These are phyloP conservation scores for Pandemis corylana DNA, from an alignment of 2,888 invertebrate genomes.

Conservation along the genomic window DNA sequence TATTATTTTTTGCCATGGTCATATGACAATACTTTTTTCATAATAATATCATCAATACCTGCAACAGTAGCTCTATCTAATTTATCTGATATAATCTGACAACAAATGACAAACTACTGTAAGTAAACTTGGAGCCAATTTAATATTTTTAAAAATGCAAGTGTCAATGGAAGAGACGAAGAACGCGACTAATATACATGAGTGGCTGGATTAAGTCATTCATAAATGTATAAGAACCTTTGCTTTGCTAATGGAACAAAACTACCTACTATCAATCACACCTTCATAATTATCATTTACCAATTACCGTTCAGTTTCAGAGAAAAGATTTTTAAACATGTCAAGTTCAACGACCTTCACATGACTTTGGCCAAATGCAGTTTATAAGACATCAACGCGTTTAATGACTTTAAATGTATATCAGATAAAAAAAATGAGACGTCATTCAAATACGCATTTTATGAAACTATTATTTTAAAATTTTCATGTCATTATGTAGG, in stretches of 20 bases:
- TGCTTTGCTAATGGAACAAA: neutral
- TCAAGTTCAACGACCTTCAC: conserved; percentile 11
- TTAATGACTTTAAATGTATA: neutral
- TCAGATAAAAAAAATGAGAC: neutral
- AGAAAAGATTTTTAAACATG: neutral
- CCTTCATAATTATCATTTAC: neutral
- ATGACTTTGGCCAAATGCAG: conserved; percentile 4
- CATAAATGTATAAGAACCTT: neutral
- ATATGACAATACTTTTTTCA: too few species aligned
- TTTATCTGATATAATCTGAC: too few species aligned
- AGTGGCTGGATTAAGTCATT: neutral
- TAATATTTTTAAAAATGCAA: too few species aligned
- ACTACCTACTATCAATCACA: neutral
- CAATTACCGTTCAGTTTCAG: neutral
- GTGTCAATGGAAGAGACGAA: too few species aligned
- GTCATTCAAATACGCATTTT: neutral
- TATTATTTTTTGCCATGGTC: too few species aligned
- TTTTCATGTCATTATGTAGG: neutral
- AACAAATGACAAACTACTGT: too few species aligned
- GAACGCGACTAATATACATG: too few species aligned
- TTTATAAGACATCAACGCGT: conserved; percentile 5
- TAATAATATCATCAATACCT: too few species aligned
- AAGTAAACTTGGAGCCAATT: too few species aligned
- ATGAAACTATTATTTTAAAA: neutral
- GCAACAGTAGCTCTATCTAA: too few species aligned